These are phyloP conservation scores for Heterotilapia buettikoferi DNA, from an alignment of 2,113 vertebrate species.

Conservation along the genomic window DNA sequence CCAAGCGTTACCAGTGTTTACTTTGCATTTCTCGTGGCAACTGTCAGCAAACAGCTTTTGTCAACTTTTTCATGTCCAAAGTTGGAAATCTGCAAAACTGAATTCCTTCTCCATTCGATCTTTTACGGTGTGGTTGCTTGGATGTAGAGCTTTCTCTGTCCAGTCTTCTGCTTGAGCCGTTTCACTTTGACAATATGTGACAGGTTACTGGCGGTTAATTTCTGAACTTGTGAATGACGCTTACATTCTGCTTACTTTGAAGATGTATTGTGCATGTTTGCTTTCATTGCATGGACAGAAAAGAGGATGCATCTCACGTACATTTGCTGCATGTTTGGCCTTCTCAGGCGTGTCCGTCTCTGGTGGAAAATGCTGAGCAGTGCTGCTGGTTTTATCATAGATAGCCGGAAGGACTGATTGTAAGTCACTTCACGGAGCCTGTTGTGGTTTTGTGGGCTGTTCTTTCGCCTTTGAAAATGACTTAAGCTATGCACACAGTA, in stretches of 20 bases:
- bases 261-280: neutral
- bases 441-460: neutral
- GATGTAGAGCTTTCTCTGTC: neutral
- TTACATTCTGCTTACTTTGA: neutral
- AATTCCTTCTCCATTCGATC: neutral
- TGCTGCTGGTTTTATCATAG: neutral
- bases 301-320: neutral
- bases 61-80: slow-evolving; percentile 21
- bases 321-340: neutral
- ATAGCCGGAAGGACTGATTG: neutral
- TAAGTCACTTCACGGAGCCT: neutral
- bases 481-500: neutral
- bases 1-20: slow-evolving; percentile 24
- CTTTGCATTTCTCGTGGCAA: neutral
- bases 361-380: neutral
- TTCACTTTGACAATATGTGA: neutral
- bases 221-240: neutral
- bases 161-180: neutral
- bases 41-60: neutral
- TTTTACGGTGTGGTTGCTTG: neutral
- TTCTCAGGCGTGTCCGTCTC: neutral
- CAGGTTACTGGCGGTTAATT: neutral
- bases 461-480: neutral
- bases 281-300: neutral
- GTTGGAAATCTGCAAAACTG: neutral